phyloP scores from a whole-genome alignment of 2,113 vertebrate species.

The Phylloscopus trochiloides region DNA sequence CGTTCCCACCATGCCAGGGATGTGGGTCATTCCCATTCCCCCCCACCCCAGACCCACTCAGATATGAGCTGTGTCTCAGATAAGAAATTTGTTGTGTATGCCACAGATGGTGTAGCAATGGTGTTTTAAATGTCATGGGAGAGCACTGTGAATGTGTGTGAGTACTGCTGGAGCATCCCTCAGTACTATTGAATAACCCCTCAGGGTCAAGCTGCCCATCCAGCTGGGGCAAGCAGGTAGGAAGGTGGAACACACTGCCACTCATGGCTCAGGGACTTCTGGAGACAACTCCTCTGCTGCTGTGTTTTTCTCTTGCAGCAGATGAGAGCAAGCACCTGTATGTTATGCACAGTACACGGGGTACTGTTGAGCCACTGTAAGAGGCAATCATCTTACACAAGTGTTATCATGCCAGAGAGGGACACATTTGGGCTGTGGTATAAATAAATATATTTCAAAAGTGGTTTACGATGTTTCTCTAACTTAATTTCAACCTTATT shows the following conservation, averaged over 20 bases:
- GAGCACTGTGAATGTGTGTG: neutral
- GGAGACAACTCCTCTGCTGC: neutral
- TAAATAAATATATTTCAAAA: neutral
- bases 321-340: neutral
- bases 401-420: neutral
- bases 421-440: neutral
- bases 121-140: neutral
- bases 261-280: neutral
- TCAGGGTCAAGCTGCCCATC: neutral
- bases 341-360: accelerated
- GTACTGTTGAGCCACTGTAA: neutral
- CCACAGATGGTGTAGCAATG: neutral
- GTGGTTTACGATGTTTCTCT: neutral
- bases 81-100: neutral
- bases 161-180: neutral
- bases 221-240: neutral
- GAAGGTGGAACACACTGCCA: neutral
- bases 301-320: neutral
- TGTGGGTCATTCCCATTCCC: neutral
- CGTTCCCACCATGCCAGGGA: neutral
- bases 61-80: neutral
- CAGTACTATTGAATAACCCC: neutral
- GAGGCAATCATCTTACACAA: neutral
- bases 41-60: neutral
- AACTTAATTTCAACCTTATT: neutral